Conservation (phyloP, 2,888 invertebrate genomes). For the Gastrophysa polygoni region DNA sequence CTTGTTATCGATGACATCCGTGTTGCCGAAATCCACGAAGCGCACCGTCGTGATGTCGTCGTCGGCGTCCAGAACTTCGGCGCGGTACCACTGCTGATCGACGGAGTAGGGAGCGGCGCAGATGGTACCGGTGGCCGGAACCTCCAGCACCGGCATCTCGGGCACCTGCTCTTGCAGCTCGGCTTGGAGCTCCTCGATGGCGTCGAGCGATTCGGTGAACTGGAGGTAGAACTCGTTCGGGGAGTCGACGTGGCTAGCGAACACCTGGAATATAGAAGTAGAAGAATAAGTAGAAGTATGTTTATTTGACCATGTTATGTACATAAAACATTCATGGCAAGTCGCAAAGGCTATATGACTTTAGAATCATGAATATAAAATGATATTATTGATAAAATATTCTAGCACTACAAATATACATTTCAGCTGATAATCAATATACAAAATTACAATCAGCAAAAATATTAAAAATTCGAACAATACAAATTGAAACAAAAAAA, state of each 20-base stretch:
- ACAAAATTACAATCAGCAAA: too few relatives aligned
- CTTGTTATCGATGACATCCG: slow-evolving; percentile 72
- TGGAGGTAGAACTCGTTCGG: slow-evolving; percentile 81
- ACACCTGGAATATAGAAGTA: slow-evolving; percentile 54
- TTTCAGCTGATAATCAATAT: too few relatives aligned
- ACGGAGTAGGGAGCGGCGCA: slow-evolving; percentile 82
- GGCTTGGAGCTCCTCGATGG: slow-evolving; percentile 67
- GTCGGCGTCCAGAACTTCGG: slow-evolving; percentile 81
- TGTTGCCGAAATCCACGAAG: slow-evolving; percentile 81
- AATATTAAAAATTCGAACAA: too few relatives aligned
- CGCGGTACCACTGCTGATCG: slow-evolving; percentile 89
- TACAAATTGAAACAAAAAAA: too few relatives aligned
- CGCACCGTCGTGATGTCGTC: slow-evolving; percentile 77
- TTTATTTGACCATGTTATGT: too few relatives aligned
- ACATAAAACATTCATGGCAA: too few relatives aligned
- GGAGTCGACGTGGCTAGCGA: slow-evolving; percentile 74
- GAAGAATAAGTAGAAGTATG: not conserved
- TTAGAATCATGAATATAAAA: too few relatives aligned
- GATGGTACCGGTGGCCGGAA: slow-evolving; percentile 65
- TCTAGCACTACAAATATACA: too few relatives aligned
- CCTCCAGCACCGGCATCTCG: slow-evolving; percentile 62
- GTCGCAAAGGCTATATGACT: too few relatives aligned
- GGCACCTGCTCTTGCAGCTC: slow-evolving; percentile 66
- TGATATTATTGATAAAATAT: too few relatives aligned
- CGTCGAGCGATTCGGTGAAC: slow-evolving; percentile 63